These are phyloP conservation scores for Turdus rufiventris DNA, from an alignment of 2,113 vertebrate species.

Conservation along the genomic window DNA sequence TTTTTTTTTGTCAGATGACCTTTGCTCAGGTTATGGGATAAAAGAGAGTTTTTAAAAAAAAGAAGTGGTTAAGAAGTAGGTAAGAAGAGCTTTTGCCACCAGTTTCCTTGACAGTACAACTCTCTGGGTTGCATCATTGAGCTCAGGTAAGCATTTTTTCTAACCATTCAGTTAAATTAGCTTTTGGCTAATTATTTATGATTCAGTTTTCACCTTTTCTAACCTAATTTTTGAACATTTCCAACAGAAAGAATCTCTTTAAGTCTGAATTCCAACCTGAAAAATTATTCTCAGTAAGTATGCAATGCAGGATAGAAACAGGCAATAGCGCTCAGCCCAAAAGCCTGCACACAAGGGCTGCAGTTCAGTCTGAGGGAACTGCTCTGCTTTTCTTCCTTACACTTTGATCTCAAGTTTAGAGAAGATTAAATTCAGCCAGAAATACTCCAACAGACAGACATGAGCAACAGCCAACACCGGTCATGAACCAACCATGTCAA, in stretches of 20 bases:
- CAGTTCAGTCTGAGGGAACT: neutral
- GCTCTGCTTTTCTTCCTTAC: neutral
- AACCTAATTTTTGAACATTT: neutral
- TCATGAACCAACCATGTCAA: neutral
- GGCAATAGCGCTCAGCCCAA: neutral
- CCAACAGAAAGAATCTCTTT: neutral
- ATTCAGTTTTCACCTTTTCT: neutral
- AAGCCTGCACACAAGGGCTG: neutral
- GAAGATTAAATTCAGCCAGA: neutral
- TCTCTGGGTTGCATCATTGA: neutral
- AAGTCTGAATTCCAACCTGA: neutral
- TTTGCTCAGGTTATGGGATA: neutral
- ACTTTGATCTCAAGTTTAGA: neutral
- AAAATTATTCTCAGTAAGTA: neutral
- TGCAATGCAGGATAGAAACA: neutral
- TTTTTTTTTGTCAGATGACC: neutral
- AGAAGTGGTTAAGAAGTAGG: neutral
- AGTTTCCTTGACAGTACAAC: neutral
- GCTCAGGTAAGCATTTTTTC: neutral
- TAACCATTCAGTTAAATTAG: neutral
- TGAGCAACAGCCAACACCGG: neutral
- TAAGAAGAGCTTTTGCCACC: neutral
- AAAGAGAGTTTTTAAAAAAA: neutral
- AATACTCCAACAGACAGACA: neutral
- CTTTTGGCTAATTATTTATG: neutral